phyloP scores from a whole-genome alignment of 2,797 vertebrate species.

The Calcarius lapponicus region DNA sequence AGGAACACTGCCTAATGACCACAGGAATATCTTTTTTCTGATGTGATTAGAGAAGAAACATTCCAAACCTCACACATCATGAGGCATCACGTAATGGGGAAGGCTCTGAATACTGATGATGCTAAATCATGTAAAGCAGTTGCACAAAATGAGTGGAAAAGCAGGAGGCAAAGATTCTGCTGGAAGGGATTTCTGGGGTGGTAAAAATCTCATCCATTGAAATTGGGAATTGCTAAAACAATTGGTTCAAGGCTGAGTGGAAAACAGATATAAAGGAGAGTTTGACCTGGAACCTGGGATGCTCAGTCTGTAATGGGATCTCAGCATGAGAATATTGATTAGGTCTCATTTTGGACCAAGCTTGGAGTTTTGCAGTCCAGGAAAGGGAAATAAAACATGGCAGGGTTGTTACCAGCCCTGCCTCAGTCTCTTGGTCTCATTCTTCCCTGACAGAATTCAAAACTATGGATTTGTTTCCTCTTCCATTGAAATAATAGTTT shows the following conservation, averaged over 20 bases:
- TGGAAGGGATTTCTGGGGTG: not conserved
- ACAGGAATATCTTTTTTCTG: not conserved
- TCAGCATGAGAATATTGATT: not conserved
- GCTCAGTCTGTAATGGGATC: not conserved
- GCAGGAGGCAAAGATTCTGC: not conserved
- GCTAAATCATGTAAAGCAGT: not conserved
- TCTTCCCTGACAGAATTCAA: not conserved
- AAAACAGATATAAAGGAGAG: not conserved
- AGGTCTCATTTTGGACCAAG: not conserved
- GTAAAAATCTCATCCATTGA: not conserved
- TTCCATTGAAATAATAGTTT: not conserved
- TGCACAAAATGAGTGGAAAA: not conserved
- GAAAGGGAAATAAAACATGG: not conserved
- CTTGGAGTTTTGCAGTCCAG: not conserved
- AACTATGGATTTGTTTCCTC: not conserved
- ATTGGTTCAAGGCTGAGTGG: not conserved
- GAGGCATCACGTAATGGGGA: not conserved
- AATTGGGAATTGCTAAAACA: not conserved
- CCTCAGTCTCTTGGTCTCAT: not conserved
- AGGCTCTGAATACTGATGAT: not conserved
- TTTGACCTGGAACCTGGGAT: not conserved
- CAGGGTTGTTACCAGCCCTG: not conserved
- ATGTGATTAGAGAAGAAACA: not conserved
- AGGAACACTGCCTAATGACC: not conserved
- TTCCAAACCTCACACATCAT: not conserved